A percentile compares a stretch with the other conserved stretches of the same genome.
Evolutionary conservation across 2,888 invertebrate species (phyloP).

Genomic region (Papilio demoleus): DNA sequence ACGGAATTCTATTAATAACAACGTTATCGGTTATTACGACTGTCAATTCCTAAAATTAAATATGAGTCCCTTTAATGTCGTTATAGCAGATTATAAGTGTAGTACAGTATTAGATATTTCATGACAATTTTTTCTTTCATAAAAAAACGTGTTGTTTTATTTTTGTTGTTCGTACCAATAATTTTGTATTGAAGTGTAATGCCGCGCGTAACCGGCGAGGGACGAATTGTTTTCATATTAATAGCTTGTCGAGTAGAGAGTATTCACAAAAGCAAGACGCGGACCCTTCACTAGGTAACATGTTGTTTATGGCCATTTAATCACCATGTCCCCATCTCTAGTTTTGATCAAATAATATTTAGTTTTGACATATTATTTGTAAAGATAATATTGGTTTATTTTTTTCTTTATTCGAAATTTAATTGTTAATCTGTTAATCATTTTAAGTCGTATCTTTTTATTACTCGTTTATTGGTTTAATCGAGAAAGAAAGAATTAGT

Average conservation of each 20-base stretch:
- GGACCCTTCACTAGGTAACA: conserved; percentile 58
- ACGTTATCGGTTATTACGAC: too few species aligned
- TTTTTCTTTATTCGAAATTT: background rate
- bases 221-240: conserved; percentile 83
- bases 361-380: conserved; percentile 21
- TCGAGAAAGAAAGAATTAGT: too few species aligned
- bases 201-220: conserved; percentile 65
- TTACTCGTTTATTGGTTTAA: too few species aligned
- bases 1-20: too few species aligned
- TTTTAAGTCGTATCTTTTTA: background rate
- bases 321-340: conserved; percentile 48
- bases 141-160: background rate
- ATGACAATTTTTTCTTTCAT: background rate
- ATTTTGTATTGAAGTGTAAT: conserved; percentile 60
- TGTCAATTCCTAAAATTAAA: too few species aligned
- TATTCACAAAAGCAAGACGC: conserved; percentile 63
- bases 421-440: background rate
- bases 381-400: background rate
- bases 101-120: too few species aligned
- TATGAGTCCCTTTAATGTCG: too few species aligned
- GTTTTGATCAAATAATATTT: conserved; percentile 36
- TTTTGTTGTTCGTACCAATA: conserved; percentile 20
- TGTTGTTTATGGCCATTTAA: conserved; percentile 64
- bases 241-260: conserved; percentile 80
- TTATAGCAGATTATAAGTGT: too few species aligned